Conservation (phyloP, 2,113 vertebrate species). For the Amphiprion ocellaris region DNA sequence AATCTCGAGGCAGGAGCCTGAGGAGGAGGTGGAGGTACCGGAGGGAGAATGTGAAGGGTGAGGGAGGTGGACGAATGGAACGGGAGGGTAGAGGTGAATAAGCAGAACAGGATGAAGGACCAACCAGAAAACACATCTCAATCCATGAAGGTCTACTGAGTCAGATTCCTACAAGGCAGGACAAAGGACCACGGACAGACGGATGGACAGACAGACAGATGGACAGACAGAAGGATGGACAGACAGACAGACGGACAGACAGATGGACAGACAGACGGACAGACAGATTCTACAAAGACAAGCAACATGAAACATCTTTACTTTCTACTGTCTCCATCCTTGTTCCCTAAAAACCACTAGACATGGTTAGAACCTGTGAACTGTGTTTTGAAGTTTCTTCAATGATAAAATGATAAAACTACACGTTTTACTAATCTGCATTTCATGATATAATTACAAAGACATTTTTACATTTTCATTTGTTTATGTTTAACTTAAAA, state of each 20-base stretch:
- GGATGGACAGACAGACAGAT: not conserved
- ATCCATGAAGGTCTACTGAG: constrained; percentile 14
- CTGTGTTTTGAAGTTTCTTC: no score
- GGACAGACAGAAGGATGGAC: not conserved
- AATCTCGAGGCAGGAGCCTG: constrained; percentile 95
- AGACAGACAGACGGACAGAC: not conserved
- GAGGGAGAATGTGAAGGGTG: not conserved
- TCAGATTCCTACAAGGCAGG: constrained; percentile 2
- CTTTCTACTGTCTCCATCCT: not conserved
- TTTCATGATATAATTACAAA: no score
- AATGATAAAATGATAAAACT: no score
- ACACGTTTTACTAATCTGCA: no score
- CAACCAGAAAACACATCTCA: constrained; percentile 47
- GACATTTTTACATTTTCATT: no score
- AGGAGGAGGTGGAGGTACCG: constrained; percentile 43
- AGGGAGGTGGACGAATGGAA: not conserved
- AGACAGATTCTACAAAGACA: constrained; percentile 6
- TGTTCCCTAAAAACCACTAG: constrained; percentile 21
- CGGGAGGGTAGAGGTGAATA: constrained; percentile 27
- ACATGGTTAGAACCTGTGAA: not conserved
- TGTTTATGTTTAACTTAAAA: no score
- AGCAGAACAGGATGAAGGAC: constrained; percentile 52
- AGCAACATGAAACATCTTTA: not conserved
- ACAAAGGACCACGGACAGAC: no score
- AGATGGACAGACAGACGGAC: not conserved